Conservation (phyloP, 2,797 vertebrate genomes). For the Pampus argenteus region DNA sequence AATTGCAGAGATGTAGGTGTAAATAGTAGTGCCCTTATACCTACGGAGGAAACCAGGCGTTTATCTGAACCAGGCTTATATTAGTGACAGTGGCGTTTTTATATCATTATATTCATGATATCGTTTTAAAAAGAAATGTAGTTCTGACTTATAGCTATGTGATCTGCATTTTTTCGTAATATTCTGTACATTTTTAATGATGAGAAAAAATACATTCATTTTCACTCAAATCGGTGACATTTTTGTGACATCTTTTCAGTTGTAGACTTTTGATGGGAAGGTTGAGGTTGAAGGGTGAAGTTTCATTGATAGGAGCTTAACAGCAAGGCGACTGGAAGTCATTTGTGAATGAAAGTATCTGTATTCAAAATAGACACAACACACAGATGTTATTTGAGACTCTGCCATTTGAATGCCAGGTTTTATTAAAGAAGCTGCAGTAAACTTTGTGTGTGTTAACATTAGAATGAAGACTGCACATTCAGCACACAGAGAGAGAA, state of each 20-base stretch:
- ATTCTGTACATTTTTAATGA: too few relatives aligned
- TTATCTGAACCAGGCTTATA: not conserved
- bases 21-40: not conserved
- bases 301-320: not conserved
- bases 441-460: not conserved
- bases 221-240: too few relatives aligned
- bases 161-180: too few relatives aligned
- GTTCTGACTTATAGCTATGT: too few relatives aligned
- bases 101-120: too few relatives aligned
- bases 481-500: not conserved
- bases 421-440: not conserved
- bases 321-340: not conserved
- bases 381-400: not conserved
- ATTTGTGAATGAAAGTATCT: conserved; percentile 2
- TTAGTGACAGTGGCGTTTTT: not conserved
- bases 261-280: not conserved
- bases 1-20: not conserved
- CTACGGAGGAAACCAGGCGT: not conserved
- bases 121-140: too few relatives aligned
- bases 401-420: not conserved
- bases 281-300: not conserved
- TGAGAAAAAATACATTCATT: too few relatives aligned
- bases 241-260: not conserved
- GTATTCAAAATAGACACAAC: not conserved
- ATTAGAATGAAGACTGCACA: not conserved